Evolutionary conservation across 2,888 invertebrate genomes (phyloP), one percentile per base, ranked within the genome.

Genomic region (Pedicia rivosa): DNA sequence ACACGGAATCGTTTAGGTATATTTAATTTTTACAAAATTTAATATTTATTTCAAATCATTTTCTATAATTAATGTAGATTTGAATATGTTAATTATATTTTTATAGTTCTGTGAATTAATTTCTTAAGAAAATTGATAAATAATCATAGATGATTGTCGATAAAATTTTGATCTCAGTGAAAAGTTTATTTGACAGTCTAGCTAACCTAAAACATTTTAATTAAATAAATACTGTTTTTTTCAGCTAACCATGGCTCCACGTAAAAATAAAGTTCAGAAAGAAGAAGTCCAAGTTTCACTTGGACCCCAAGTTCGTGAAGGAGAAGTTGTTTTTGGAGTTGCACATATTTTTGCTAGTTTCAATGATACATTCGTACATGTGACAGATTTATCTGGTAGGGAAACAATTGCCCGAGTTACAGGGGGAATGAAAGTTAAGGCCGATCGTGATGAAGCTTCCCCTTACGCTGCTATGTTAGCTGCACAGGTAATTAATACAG

Each of bases 391-490:
- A 53, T 98, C 97, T 40, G 98, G 98, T 49, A 81, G 86, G 55
- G 88, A 88, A 77, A 88, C 87, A 12, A 87, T 88, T 53, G 83
- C 86, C 47, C 72, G 97, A 56, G 90, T 98, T 37, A 98, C 98
- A 49, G 90, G 91, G 52, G 91, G 91, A 43, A 99, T 98, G 98
- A 98, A 98, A 69, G 98, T 99, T 32, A 98, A 98, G 68, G 98
- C 98, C 51, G 98, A 99, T 69, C 81, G 98, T 70, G 98, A 98
- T 66, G 98, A 98, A 67, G 92, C 98, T 46, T 97, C 97, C 32
- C 98, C 98, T 33, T 99, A 98, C 60, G 98, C 98, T 54, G 98
- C 98, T 77, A 99, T 98, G 98, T 91, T 98, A 68, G 98, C 98
- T 51, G 97, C 97, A 47, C 97, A 98, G 73, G 86, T 86, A 64